Evolutionary conservation across 2,888 invertebrate genomes (phyloP).

Genomic region (Agrotis exclamationis): DNA sequence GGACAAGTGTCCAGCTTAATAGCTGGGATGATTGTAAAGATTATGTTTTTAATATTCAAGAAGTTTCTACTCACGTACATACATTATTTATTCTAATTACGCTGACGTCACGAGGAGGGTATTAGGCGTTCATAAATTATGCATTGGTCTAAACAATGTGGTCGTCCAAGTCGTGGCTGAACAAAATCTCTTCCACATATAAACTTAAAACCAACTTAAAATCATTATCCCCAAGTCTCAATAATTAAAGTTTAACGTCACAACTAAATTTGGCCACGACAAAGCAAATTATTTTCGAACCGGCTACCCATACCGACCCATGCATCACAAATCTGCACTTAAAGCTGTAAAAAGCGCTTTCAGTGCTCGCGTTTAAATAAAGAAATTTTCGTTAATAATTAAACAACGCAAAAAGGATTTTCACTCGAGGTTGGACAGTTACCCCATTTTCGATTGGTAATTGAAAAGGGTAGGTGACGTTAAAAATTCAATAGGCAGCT

Average conservation of each 20-base stretch:
- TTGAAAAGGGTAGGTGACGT: constrained; percentile 89
- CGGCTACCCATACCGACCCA: constrained; percentile 35
- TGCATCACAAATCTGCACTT: constrained; percentile 64
- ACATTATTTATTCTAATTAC: not conserved
- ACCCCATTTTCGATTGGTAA: constrained; percentile 88
- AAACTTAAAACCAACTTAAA: constrained; percentile 21
- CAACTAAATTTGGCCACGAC: not conserved
- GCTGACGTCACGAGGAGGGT: not conserved
- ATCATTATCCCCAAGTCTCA: not conserved
- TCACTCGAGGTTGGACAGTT: constrained; percentile 88
- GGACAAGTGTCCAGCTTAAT: no score
- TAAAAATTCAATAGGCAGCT: constrained; percentile 88
- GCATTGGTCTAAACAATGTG: constrained; percentile 1
- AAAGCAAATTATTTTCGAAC: constrained; percentile 43
- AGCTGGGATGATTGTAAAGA: not conserved
- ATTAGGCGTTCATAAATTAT: constrained; percentile 23
- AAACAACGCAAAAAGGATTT: constrained; percentile 89
- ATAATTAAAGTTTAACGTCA: not conserved
- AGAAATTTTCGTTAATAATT: constrained; percentile 89
- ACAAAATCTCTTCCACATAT: constrained; percentile 12
- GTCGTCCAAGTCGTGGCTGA: not conserved
- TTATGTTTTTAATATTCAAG: not conserved
- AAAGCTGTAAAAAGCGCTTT: constrained; percentile 73
- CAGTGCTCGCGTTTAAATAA: constrained; percentile 86
- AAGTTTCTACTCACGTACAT: not conserved